These are phyloP conservation scores for Tetramorium simillimum DNA, from an alignment of 1,140 invertebrate genomes.

Conservation along the genomic window DNA sequence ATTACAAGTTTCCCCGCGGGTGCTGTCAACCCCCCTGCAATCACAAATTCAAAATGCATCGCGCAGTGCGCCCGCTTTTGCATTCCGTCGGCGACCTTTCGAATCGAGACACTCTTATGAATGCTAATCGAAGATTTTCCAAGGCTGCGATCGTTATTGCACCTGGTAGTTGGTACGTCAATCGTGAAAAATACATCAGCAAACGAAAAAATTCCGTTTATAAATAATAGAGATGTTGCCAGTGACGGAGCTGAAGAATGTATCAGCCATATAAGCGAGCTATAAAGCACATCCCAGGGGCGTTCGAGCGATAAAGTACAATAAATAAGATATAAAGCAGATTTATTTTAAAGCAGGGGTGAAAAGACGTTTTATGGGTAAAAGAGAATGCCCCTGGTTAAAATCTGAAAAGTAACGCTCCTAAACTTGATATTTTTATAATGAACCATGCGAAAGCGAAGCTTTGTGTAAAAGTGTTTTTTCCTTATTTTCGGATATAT, in stretches of 20 bases:
- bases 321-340: background rate
- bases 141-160: constrained; percentile 6
- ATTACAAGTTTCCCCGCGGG: constrained; percentile 63
- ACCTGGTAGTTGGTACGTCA: background rate
- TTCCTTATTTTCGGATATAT: background rate
- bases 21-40: background rate
- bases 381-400: background rate
- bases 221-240: background rate
- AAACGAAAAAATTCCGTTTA: background rate
- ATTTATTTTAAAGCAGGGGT: background rate
- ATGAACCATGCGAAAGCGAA: background rate
- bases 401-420: background rate
- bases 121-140: constrained; percentile 73
- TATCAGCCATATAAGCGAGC: background rate
- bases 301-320: constrained; percentile 1
- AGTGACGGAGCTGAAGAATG: background rate
- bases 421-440: background rate
- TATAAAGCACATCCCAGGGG: background rate
- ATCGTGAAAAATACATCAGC: background rate
- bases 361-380: background rate
- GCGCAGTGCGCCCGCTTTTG: constrained; percentile 42
- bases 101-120: constrained; percentile 70
- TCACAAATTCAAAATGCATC: constrained; percentile 57
- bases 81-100: constrained; percentile 64
- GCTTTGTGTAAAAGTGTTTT: background rate